Evolutionary conservation across 2,888 invertebrate species (phyloP).

Genomic region (Trypoxylon attenuatum): DNA sequence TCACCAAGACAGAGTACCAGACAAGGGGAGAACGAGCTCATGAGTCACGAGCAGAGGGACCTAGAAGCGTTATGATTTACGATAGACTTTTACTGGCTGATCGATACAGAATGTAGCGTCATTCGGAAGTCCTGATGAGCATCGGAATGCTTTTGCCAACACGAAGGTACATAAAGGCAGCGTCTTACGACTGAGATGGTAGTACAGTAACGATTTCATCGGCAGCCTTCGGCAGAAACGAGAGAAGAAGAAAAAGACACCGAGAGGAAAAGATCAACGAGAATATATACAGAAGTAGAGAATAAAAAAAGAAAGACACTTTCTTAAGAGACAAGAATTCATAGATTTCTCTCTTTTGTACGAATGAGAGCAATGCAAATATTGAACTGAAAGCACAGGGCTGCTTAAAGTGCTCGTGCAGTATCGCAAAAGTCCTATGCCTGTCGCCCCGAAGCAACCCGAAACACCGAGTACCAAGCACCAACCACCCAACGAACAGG

Average conservation of each 20-base stretch:
- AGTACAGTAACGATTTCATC: constrained; percentile 59
- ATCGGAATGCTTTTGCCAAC: constrained; percentile 34
- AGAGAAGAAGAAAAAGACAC: neutral
- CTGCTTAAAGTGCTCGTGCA: constrained; percentile 51
- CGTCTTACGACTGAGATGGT: constrained; percentile 43
- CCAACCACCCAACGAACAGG: no score
- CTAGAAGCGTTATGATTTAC: no score
- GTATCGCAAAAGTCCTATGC: constrained; percentile 39
- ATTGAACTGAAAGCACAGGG: constrained; percentile 60
- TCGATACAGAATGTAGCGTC: no score
- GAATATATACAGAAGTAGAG: no score
- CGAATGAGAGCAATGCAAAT: constrained; percentile 58
- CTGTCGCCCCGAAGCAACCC: neutral
- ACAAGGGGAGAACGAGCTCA: no score
- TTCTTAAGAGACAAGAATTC: constrained; percentile 72
- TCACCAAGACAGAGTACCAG: no score
- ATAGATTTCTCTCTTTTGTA: constrained; percentile 67
- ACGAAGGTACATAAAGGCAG: constrained; percentile 51
- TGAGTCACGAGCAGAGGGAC: no score
- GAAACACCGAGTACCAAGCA: no score
- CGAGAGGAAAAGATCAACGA: constrained; percentile 37
- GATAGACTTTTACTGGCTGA: no score
- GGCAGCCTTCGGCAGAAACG: constrained; percentile 13
- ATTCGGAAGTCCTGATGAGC: constrained; percentile 16
- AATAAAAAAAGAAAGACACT: no score